A percentile compares a stretch with the other conserved stretches of the same genome.
Conservation (phyloP, 2,113 vertebrate species). For the Coturnix japonica region DNA sequence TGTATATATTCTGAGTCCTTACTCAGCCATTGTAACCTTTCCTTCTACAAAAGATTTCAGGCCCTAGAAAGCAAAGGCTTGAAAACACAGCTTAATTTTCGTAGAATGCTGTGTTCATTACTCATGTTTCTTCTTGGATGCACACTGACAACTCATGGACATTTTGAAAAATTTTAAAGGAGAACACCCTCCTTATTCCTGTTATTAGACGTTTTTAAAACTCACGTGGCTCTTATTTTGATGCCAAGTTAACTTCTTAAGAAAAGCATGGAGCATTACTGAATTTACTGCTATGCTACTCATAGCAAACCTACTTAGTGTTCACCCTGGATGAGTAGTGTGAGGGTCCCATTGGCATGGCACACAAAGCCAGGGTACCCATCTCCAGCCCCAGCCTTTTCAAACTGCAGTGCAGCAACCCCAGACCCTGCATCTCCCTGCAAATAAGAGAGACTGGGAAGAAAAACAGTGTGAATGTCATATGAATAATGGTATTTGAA, state of each 20-base stretch:
- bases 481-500: background rate
- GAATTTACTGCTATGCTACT: background rate
- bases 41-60: background rate
- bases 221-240: background rate
- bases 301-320: background rate
- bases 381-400: background rate
- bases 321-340: background rate
- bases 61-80: background rate
- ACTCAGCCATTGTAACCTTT: background rate
- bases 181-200: background rate
- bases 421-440: background rate
- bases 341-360: background rate
- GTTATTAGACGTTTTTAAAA: background rate
- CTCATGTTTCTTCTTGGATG: background rate
- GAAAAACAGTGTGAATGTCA: background rate
- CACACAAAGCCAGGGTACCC: background rate
- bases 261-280: background rate
- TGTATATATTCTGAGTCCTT: background rate
- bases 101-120: background rate
- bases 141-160: conserved; percentile 57
- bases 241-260: background rate
- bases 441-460: background rate
- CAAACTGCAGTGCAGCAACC: background rate
- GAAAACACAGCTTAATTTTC: background rate
- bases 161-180: background rate